Base-by-base conservation (phyloP, 2,113 vertebrate genomes). In the Urocolius indicus region DNA sequence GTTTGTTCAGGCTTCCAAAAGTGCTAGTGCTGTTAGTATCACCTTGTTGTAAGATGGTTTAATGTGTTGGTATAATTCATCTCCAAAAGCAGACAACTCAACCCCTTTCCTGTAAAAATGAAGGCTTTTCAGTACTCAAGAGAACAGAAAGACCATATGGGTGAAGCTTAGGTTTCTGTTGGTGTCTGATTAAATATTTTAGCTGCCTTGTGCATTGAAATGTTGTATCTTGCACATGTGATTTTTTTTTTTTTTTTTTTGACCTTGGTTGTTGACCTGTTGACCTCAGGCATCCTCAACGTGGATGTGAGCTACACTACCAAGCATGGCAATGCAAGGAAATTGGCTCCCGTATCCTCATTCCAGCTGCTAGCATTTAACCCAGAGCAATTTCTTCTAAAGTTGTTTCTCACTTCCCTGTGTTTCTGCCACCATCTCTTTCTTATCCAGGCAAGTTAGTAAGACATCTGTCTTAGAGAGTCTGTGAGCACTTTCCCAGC, bases 251-350 rank as follows among this genome's bases (percentile, higher is more conserved):
- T 41, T 41, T 41, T 41, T 41, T 41, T 41, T 77, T 61, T 69
- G 30, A 10, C 51, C 13, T 81, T 48, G 23, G 29, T 68, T 65
- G 26, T 30, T n/a, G n/a, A n/a, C n/a, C n/a, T n/a, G n/a, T n/a
- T n/a, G n/a, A n/a, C n/a, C 54, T 87, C 36, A 7, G 0, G 1
- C 43, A 24, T 75, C 24, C 32, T 77, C 17, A 4, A 0, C 14
- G 4, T 83, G 30, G 13, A 16, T 16, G 6, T 59, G 57, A 27
- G 29, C 61, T 87, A 0, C 54, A 36, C 55, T 82, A 85, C 49
- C 26, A 43, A 63, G 14, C 13, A 21, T 21, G 26, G 48, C 38
- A 59, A 5, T 15, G 41, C 29, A 22, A 90, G 61, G 26, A n/a
- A 88, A 48, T 17, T 17, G 51, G 11, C 48, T 68, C 2, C 22